Conservation (phyloP, 2,888 invertebrate species). For the Hydrotaea diabolus region DNA sequence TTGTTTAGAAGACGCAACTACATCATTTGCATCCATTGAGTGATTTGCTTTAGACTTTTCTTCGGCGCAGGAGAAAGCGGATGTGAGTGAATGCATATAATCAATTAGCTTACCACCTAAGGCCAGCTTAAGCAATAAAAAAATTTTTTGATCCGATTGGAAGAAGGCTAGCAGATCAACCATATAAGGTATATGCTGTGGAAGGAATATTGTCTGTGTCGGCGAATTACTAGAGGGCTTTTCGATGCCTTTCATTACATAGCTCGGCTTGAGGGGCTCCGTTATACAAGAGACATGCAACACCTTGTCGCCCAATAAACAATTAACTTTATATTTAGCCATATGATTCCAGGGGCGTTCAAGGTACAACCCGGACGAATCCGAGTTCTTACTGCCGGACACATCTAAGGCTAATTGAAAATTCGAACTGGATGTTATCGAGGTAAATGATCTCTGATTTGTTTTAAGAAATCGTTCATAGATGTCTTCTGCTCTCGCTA, state of each 20-base stretch:
- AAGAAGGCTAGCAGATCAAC: constrained; percentile 78
- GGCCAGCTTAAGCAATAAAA: constrained; percentile 78
- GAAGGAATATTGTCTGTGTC: constrained; percentile 78
- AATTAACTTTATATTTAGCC: constrained; percentile 79
- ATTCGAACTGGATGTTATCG: constrained; percentile 54
- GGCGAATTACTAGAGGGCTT: constrained; percentile 79
- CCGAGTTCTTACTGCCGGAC: constrained; percentile 71
- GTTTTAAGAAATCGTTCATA: constrained; percentile 74
- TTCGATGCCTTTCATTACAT: constrained; percentile 80
- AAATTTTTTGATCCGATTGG: constrained; percentile 80
- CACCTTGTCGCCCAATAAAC: constrained; percentile 76
- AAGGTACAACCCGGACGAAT: constrained; percentile 71
- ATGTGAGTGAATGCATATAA: constrained; percentile 72
- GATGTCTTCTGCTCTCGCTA: constrained; percentile 79
- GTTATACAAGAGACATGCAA: constrained; percentile 80
- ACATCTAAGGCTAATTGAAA: constrained; percentile 78
- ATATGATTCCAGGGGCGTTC: constrained; percentile 80
- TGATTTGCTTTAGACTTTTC: too few relatives aligned
- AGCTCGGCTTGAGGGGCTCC: constrained; percentile 74
- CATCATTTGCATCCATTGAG: constrained; percentile 75
- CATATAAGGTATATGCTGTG: constrained; percentile 80
- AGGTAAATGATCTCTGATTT: constrained; percentile 43
- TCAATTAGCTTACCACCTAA: constrained; percentile 79
- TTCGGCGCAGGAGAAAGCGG: too few relatives aligned
- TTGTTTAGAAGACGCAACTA: constrained; percentile 78